phyloP scores from a whole-genome alignment of 2,888 invertebrate species.

The Cactoblastis cactorum region DNA sequence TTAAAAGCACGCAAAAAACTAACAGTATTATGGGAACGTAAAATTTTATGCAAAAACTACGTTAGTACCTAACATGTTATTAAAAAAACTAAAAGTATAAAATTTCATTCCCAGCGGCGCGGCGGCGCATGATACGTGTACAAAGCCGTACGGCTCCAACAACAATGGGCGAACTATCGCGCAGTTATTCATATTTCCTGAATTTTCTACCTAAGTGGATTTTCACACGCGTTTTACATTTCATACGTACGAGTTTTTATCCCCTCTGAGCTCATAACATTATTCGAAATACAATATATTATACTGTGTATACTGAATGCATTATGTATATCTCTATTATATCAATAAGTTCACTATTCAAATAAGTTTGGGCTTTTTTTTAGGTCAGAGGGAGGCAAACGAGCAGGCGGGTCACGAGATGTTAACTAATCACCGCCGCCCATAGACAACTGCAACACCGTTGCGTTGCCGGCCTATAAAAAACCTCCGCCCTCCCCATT shows the following conservation, averaged over 20 bases:
- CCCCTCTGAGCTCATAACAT: background rate
- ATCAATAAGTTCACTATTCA: no score
- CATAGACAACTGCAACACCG: no score
- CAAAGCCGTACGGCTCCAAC: conserved; percentile 9
- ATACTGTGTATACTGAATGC: background rate
- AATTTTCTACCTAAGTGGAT: conserved; percentile 13
- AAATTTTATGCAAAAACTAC: background rate
- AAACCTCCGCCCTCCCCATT: no score
- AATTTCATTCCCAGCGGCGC: background rate
- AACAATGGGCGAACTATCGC: conserved; percentile 8
- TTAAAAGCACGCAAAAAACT: background rate
- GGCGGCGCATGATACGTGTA: conserved; percentile 2
- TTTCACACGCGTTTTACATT: conserved; percentile 12
- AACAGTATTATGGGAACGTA: background rate
- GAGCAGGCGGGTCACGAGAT: no score
- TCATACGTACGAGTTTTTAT: conserved; percentile 7
- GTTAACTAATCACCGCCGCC: no score
- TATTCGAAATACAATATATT: background rate
- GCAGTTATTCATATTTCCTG: conserved; percentile 13
- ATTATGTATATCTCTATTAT: no score
- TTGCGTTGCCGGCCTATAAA: no score
- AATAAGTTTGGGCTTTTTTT: no score
- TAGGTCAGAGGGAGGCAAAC: no score
- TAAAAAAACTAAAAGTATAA: conserved; percentile 1
- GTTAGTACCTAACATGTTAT: background rate